These are phyloP conservation scores for Dromaius novaehollandiae DNA, from an alignment of 2,113 vertebrate genomes.

Conservation along the genomic window DNA sequence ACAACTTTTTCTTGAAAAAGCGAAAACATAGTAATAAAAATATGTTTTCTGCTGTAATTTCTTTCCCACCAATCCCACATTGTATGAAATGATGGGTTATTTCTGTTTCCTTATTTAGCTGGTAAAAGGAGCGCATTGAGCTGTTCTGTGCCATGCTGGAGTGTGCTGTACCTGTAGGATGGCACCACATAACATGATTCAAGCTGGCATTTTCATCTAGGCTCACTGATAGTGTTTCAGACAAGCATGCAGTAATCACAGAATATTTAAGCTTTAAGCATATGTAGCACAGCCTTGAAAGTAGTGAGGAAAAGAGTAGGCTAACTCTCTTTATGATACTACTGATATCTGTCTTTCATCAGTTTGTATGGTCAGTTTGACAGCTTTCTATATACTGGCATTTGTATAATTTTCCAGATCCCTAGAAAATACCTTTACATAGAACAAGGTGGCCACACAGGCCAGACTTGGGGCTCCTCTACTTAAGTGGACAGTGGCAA, in stretches of 20 bases:
- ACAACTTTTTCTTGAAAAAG: neutral
- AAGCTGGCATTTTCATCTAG: slow-evolving; percentile 1
- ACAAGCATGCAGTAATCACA: neutral
- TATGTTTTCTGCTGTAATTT: neutral
- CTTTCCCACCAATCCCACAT: neutral
- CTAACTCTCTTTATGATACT: neutral
- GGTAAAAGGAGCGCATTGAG: neutral
- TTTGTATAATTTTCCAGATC: neutral
- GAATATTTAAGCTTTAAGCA: neutral
- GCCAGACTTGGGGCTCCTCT: neutral
- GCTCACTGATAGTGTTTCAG: neutral
- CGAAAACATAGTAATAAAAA: neutral
- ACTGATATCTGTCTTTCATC: neutral
- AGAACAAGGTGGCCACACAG: neutral
- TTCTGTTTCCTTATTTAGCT: neutral
- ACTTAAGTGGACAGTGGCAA: neutral
- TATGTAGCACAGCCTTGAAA: neutral
- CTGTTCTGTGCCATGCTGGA: neutral
- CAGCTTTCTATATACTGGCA: neutral
- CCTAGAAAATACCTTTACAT: neutral
- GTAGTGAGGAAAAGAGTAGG: neutral
- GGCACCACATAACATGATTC: neutral
- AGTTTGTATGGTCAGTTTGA: neutral
- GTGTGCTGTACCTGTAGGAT: neutral
- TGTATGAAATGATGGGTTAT: neutral